These are phyloP conservation scores for Leptinotarsa juncta DNA, from an alignment of 2,888 invertebrate genomes.

Conservation along the genomic window DNA sequence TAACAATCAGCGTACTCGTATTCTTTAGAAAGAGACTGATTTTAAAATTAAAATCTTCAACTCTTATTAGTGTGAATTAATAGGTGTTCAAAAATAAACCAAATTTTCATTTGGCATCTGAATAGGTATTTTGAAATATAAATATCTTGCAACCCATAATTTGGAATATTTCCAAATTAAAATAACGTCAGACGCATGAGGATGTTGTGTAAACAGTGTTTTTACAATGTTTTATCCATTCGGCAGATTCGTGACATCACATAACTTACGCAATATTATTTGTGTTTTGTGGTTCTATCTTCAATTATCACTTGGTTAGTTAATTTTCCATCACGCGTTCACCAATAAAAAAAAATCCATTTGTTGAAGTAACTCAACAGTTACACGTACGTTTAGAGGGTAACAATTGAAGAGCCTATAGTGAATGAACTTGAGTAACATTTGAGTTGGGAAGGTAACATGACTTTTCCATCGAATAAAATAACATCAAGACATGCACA, in stretches of 20 bases:
- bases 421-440: too few species aligned
- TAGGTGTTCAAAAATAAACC: not conserved
- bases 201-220: conserved; percentile 1
- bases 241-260: not conserved
- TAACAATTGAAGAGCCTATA: too few species aligned
- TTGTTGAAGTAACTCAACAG: too few species aligned
- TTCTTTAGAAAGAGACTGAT: not conserved
- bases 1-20: not conserved
- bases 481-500: too few species aligned
- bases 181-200: conserved; percentile 15
- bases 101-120: not conserved
- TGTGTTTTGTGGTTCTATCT: not conserved
- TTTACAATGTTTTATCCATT: not conserved
- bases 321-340: too few species aligned
- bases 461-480: too few species aligned
- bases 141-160: not conserved
- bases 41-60: not conserved
- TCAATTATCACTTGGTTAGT: not conserved
- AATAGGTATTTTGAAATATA: conserved; percentile 5
- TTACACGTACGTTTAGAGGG: too few species aligned
- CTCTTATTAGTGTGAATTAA: not conserved
- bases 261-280: not conserved
- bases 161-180: conserved; percentile 19
- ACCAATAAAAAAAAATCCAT: too few species aligned
- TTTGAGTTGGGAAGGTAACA: too few species aligned